Percentiles rank a stretch among this genome's conserved stretches.
phyloP scores from a whole-genome alignment of 2,113 vertebrate species.

The Dasyornis broadbenti region DNA sequence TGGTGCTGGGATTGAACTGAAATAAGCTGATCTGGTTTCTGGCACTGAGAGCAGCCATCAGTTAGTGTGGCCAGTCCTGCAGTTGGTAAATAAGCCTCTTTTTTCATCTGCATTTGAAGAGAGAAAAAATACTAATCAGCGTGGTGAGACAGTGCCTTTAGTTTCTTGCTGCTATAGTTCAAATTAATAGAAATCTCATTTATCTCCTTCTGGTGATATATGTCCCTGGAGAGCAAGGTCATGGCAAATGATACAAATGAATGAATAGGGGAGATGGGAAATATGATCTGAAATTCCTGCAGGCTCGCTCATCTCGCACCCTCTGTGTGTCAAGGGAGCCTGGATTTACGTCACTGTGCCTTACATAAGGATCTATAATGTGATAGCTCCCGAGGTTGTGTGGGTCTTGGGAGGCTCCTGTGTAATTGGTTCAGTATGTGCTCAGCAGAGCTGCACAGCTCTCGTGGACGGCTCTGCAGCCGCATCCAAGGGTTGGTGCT shows the following conservation, averaged over 20 bases:
- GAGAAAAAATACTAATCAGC: neutral
- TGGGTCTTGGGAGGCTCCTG: neutral
- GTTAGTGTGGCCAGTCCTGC: neutral
- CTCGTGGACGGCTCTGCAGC: neutral
- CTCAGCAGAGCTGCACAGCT: neutral
- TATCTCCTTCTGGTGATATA: neutral
- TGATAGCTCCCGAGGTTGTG: neutral
- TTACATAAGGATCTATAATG: constrained; percentile 8
- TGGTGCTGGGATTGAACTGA: neutral
- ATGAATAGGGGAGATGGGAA: constrained; percentile 26
- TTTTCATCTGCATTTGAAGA: neutral
- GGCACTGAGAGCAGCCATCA: neutral
- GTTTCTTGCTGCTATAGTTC: neutral
- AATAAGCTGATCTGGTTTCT: neutral
- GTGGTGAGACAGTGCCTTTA: neutral
- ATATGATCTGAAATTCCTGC: constrained; percentile 15
- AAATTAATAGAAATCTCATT: constrained; percentile 6
- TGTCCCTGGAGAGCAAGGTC: constrained; percentile 48
- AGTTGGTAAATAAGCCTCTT: neutral
- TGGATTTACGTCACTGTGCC: constrained; percentile 6
- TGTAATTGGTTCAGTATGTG: neutral
- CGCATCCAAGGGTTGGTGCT: rapidly evolving
- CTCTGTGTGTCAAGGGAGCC: neutral
- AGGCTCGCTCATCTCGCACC: constrained; percentile 11
- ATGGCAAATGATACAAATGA: neutral